Evolutionary conservation across 2,888 invertebrate genomes (phyloP), one percentile per base, ranked within the genome.

Genomic region (Catocala nupta): DNA sequence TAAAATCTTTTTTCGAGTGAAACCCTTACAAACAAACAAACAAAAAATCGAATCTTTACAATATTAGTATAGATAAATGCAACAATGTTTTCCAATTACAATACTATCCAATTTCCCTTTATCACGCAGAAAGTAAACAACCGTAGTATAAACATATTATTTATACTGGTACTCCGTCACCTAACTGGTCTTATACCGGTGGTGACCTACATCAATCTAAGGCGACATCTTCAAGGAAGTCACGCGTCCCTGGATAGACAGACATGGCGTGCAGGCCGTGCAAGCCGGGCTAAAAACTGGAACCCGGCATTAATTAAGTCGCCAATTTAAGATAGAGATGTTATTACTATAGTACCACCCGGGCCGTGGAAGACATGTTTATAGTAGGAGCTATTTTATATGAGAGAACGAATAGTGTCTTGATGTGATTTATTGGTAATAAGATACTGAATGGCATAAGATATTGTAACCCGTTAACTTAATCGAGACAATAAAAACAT

Each of bases 181-280:
- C 49, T 59, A 64, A 59, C 63, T 52, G 63, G 63, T 55, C 16
- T 55, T 12, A 25, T 16, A 42, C 44, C 63, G 63, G 42, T 47
- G 59, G 48, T 59, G 55, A 64, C 59, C 63, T 59, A 64, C 43
- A 64, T 64, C 59, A 64, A 59, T 64, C 63, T 59, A 11, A 51
- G 11, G 52, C 51, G 63, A 64, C 63, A 64, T 64, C 63, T 63
- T 57, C 50, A 5, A 64, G 63, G 63, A 64, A 55, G 59, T 64
- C 59, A 59, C 63, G 63, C 58, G 45, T 54, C 33, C 45, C 11
- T 5, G 11, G 39, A 47, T 42, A 43, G 55, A 64, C 52, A 55
- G 63, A 43, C 63, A 52, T 48, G 39, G 49, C 48, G 56, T 49
- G 55, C 39, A 47, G 34, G 49, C 25, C 53, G 47, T 56, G 53